Evolutionary conservation across 2,113 vertebrate genomes (phyloP).

Genomic region (Ciconia maguari): DNA sequence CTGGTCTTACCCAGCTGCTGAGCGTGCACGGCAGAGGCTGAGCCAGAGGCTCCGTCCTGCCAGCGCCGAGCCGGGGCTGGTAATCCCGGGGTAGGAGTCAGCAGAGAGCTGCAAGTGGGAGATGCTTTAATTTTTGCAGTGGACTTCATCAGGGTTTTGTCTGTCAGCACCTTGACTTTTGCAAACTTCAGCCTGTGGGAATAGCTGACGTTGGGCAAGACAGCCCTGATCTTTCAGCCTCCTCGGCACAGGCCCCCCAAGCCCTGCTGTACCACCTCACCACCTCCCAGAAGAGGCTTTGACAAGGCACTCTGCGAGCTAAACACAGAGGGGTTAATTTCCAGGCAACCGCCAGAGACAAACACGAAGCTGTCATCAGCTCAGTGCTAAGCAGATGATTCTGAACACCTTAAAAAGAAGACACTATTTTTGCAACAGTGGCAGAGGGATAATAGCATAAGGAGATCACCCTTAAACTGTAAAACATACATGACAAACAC

Average conservation of each 20-base stretch:
- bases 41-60: neutral
- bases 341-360: neutral
- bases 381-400: neutral
- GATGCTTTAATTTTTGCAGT: neutral
- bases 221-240: neutral
- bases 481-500: slow-evolving; percentile 10
- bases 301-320: neutral
- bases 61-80: neutral
- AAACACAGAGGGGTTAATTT: neutral
- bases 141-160: neutral
- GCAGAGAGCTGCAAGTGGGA: neutral
- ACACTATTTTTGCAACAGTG: slow-evolving; percentile 14
- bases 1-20: neutral
- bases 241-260: neutral
- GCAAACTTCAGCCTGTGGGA: neutral
- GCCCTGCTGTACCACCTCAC: neutral
- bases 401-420: slow-evolving; percentile 24
- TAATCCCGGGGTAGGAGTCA: neutral
- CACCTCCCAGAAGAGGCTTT: neutral
- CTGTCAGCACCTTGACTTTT: slow-evolving; percentile 24
- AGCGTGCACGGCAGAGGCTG: neutral
- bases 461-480: slow-evolving; percentile 21
- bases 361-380: slow-evolving; percentile 4
- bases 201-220: neutral
- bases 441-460: neutral